A percentile compares a stretch with the other conserved stretches of the same genome.
These are phyloP conservation scores for Drosophila ironensis DNA, from an alignment of 1,140 invertebrate species.

Conservation along the genomic window DNA sequence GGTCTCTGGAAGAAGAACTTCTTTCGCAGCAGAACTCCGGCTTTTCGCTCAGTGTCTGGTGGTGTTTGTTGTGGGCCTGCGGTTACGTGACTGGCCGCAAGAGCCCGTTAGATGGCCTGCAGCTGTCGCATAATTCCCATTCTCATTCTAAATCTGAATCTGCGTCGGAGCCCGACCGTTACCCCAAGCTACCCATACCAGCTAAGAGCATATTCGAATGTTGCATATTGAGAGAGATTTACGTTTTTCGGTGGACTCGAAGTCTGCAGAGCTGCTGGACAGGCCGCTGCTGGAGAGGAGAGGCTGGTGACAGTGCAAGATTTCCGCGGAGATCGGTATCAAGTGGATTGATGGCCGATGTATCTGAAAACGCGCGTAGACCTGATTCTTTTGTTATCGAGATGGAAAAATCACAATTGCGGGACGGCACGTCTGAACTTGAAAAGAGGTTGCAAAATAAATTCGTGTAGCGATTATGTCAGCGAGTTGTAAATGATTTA, in stretches of 20 bases:
- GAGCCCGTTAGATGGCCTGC: slow-evolving; percentile 70
- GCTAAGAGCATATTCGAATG: slow-evolving; percentile 17
- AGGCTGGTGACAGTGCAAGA: slow-evolving; percentile 51
- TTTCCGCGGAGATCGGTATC: background rate
- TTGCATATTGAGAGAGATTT: slow-evolving; percentile 32
- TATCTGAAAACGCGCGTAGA: slow-evolving; percentile 53
- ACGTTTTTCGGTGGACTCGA: slow-evolving; percentile 57
- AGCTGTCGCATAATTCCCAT: slow-evolving; percentile 54
- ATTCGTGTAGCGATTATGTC: slow-evolving; percentile 59
- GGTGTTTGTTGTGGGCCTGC: slow-evolving; percentile 29
- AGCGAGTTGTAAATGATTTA: slow-evolving; percentile 58
- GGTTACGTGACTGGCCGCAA: slow-evolving; percentile 66
- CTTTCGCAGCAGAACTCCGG: background rate
- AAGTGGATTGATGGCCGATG: background rate
- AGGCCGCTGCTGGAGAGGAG: slow-evolving; percentile 20
- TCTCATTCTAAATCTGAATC: slow-evolving; percentile 33
- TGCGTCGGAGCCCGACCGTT: no score
- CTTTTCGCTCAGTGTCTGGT: slow-evolving; percentile 14
- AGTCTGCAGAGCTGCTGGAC: slow-evolving; percentile 22
- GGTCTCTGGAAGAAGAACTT: background rate
- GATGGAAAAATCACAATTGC: slow-evolving; percentile 68
- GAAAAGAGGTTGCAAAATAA: slow-evolving; percentile 47
- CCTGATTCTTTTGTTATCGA: slow-evolving; percentile 68
- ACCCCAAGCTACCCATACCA: slow-evolving; percentile 32
- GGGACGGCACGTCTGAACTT: slow-evolving; percentile 73